Base-by-base conservation (phyloP, 1,140 invertebrate genomes). In the Melipona quadrifasciata region DNA sequence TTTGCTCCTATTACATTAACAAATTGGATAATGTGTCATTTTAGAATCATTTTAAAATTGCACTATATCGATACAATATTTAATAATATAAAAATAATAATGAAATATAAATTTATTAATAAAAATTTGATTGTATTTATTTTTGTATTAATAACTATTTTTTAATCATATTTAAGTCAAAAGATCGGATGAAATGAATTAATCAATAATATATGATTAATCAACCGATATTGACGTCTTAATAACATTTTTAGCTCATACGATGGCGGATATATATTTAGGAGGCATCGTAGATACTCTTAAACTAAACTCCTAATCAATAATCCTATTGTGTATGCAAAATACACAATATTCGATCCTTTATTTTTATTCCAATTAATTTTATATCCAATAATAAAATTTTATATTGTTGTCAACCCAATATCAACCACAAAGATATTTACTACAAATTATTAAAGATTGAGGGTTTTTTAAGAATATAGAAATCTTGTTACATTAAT, bases 231-330 rank as follows among this genome's bases (percentile, higher is more conserved):
- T 10, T 61, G 57, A 61, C 34, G 34, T 76, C 12, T 76, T 58
- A 47, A 31, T 11, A 75, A 76, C 14, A 76, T 76, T 61, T 76
- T 76, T 76, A 76, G 57, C 34, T 76, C 19, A 21, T 12, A 53
- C 16, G 39, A 51, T 72, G 6, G 1, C 8, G 51, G 39, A 72
- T 75, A 75, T 75, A 75, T 61, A 61, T 12, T n/a, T 31, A 27
- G 27, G 1, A 21, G 6, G 8, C 24, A 75, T 57, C 53, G 34
- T 75, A 57, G 73, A 51, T 75, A 34, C 19, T 58, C 73, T 47
- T 47, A 17, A 71, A 71, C 34, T n/a, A n/a, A n/a, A n/a, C n/a
- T n/a, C 4, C 11, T 10, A 34, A 75, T 24, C 73, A 24, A 75
- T 74, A 55, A 55, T 51, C 11, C 51, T 27, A 6, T 70, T 8